Base-by-base conservation (phyloP, 2,113 vertebrate genomes). In the Microtus oregoni region DNA sequence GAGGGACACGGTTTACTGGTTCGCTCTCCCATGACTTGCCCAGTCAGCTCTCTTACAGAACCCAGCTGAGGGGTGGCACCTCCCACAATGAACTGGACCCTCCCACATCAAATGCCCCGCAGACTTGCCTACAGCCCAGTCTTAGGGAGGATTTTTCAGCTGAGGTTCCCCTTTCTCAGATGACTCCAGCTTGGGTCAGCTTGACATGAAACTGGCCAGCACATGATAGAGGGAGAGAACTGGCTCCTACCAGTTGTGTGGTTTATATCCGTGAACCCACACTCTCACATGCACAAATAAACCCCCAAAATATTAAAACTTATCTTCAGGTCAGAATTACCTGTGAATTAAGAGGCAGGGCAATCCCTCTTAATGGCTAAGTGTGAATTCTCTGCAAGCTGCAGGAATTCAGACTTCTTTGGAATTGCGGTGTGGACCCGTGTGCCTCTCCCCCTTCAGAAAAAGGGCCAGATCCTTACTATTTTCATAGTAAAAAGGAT, bases 401-500 rank as follows among this genome's bases (percentile, higher is more conserved):
- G 5, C 9, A 19, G 61, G 47, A 38, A 89, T 19, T 2, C 61
- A 14, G 1, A 35, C 32, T 67, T 73, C 68, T 87, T 41, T 52
- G 75, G 44, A 91, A 87, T 63, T 38, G 14, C 0, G n/a, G 50
- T 72, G 22, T 52, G 52, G 41, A 83, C 79, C 58, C 58, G 26
- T 17, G 85, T 52, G 63, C 78, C 3, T 68, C 55, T 83, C 26
- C 4, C 30, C 24, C 65, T 83, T 78, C 35, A 50, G 83, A 50
- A 92, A 93, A 81, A 85, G 44, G 58, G 70, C 13, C 17, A 90
- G 55, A 89, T 83, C 35, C 28, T 94, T 77, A 24, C 47, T 82
- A 32, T 63, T 78, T 77, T 72, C 67, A 55, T 68, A 72, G 35
- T 73, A 92, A 90, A 89, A 73, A 41, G 75, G 58, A 95, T 92